Evolutionary conservation across 2,797 vertebrate species (phyloP), one percentile per base, ranked within the genome.

Genomic region (Aplochiton taeniatus): DNA sequence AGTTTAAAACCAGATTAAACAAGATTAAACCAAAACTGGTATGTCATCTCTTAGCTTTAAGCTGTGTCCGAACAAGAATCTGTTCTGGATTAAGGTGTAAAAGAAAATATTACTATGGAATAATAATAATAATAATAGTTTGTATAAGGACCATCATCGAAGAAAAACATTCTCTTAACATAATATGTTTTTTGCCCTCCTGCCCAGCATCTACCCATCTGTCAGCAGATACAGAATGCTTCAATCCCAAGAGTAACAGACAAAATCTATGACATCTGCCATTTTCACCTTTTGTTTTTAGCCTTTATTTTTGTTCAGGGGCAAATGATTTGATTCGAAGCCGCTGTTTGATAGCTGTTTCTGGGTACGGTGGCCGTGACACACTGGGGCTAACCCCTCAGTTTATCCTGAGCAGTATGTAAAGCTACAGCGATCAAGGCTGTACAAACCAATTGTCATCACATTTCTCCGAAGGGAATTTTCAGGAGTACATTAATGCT

Each of bases 371-470:
- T 83, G 44, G 67, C 31, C 31, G 80, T 88, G 90, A 82, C 86
- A 87, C 84, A 88, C 83, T 31, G 83, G 84, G 85, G 72, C 83
- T 87, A 85, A 90, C 90, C 91, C 87, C 68, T 81, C 85, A 91
- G 90, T 93, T 92, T 91, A 92, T 93, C 89, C 78, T 81, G 90
- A 88, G 83, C 89, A 86, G 87, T 88, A 88, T 91, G 90, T 91
- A 92, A 91, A 93, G 88, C 31, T 31, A 31, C 89, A 89, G 80
- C 86, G 89, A 93, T 94, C 92, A 93, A 94, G 93, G 92, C 90
- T 91, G 91, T 91, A 92, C 92, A 92, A 91, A 93, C 90, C 93
- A 93, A 93, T 92, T 91, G 92, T 90, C 93, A 80, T 92, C 90
- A 91, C 83, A 83, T 83, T 82, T 58, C 87, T 92, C 93, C 89